phyloP scores from a whole-genome alignment of 2,888 invertebrate species.

The Polydrusus tereticollis region DNA sequence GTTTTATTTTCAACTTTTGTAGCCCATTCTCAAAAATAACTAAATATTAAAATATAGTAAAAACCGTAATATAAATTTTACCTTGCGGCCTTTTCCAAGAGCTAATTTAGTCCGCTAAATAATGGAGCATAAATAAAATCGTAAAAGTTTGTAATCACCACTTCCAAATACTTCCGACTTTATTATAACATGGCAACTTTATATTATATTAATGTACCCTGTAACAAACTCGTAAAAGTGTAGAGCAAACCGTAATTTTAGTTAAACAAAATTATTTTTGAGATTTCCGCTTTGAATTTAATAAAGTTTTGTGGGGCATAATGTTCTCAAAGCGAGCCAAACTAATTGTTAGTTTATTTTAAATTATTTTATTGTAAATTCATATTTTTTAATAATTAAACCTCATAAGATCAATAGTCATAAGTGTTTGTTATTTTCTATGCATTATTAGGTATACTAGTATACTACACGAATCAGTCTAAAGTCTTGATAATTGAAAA shows the following conservation, averaged over 20 bases:
- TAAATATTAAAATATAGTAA: not conserved
- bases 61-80: slow-evolving; percentile 6
- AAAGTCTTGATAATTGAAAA: too few relatives aligned
- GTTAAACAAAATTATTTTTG: slow-evolving; percentile 5
- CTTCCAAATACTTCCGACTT: slow-evolving; percentile 14
- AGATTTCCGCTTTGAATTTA: not conserved
- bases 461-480: too few relatives aligned
- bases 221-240: slow-evolving; percentile 1
- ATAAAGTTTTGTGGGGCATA: too few relatives aligned
- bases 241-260: not conserved
- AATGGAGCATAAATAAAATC: slow-evolving; percentile 8
- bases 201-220: slow-evolving; percentile 16
- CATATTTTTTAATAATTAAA: too few relatives aligned
- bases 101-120: slow-evolving; percentile 14
- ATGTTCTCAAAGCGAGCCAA: too few relatives aligned
- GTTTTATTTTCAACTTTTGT: too few relatives aligned
- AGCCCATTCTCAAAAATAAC: not conserved
- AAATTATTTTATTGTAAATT: too few relatives aligned
- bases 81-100: not conserved
- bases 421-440: too few relatives aligned
- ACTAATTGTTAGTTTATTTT: too few relatives aligned
- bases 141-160: slow-evolving; percentile 23
- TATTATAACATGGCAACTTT: slow-evolving; percentile 16
- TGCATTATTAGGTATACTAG: too few relatives aligned
- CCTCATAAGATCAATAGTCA: too few relatives aligned